phyloP scores from a whole-genome alignment of 2,888 invertebrate species.

The Stenodema calcarata region DNA sequence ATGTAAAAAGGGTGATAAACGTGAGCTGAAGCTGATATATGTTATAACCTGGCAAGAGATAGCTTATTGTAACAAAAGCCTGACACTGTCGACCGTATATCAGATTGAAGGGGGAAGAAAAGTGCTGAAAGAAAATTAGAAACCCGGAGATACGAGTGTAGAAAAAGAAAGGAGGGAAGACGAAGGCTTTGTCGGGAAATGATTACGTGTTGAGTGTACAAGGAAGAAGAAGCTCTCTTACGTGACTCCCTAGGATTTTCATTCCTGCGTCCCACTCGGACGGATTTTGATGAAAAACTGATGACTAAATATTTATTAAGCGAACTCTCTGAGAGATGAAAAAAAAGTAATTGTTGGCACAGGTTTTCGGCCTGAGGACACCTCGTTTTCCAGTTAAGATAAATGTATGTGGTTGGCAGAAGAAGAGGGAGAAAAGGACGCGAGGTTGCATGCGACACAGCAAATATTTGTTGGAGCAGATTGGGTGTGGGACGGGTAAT shows the following conservation, averaged over 20 bases:
- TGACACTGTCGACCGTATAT: conserved; percentile 25
- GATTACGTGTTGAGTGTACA: conserved; percentile 12
- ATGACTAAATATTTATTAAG: not conserved
- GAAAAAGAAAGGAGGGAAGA: not conserved
- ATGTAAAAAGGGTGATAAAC: not conserved
- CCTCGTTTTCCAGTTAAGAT: not conserved
- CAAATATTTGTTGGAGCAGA: not conserved
- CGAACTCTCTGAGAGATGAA: not conserved
- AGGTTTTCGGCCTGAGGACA: not conserved
- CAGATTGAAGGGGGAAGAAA: conserved; percentile 8
- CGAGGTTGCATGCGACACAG: not conserved
- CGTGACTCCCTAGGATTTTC: not conserved
- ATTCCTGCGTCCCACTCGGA: not conserved
- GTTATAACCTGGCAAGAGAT: conserved; percentile 12
- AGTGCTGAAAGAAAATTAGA: conserved; percentile 20
- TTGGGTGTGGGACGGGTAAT: not conserved
- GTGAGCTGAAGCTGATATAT: not conserved
- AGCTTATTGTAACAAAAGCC: conserved; percentile 29
- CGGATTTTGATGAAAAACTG: not conserved
- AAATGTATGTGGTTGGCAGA: not conserved
- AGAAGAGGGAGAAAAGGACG: not conserved
- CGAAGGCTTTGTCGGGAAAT: not conserved
- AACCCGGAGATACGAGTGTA: not conserved
- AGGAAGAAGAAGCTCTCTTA: not conserved
- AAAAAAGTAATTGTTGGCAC: not conserved